Evolutionary conservation across 2,113 vertebrate species (phyloP), one percentile per base, ranked within the genome.

Genomic region (Oenanthe oenanthe): DNA sequence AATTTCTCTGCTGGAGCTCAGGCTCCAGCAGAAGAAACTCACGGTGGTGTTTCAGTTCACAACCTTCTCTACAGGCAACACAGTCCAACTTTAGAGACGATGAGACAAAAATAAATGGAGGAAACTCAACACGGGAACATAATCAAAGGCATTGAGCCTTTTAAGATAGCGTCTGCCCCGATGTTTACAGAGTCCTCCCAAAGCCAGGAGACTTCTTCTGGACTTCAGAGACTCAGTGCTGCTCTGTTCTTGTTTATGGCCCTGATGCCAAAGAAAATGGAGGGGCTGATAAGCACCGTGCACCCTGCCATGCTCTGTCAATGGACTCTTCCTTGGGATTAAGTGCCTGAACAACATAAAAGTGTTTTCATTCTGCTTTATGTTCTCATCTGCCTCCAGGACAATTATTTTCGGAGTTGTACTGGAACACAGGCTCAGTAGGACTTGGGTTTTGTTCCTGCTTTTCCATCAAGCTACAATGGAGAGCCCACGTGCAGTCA

Each of bases 71-170:
- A 19, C 68, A 76, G 72, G 82, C 79, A 45, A 45, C 57, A 31
- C 29, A 66, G 56, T 42, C 51, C 56, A 45, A 65, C 81, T 79
- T 66, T 47, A 76, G 85, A 96, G 82, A 84, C 0, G 75, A 85
- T 71, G 78, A 85, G 88, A 92, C 67, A 88, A 94, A 96, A 95
- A 90, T 95, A 96, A 95, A 78, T 34, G 88, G 72, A 96, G 94
- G 95, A 96, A 96, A 61, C 75, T 53, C 42, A 28, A 63, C 76
- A 83, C 0, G 9, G 92, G 95, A 96, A 92, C 92, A 72, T 60
- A 88, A 96, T 97, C 95, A 96, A 96, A 97, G 85, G 72, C 88
- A 45, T 15, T 2, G 16, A 83, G 85, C 56, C 95, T 96, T 96
- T 96, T 53, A 96, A 96, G 94, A 89, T 88, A 86, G 48, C 0